Evolutionary conservation across 2,888 invertebrate species (phyloP).

Genomic region (Drosophila mettleri): DNA sequence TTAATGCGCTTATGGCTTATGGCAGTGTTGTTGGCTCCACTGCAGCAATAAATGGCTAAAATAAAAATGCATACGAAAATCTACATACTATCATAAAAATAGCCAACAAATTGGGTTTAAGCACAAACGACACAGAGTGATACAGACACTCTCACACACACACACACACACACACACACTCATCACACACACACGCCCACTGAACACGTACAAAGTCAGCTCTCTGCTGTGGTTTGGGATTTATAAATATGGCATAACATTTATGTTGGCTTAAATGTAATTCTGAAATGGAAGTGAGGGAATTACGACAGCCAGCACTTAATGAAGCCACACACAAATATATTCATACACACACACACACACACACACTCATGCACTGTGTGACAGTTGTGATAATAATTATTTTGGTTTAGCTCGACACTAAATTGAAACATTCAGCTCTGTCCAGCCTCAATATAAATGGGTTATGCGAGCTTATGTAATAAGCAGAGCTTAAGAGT

Average conservation of each 20-base stretch:
- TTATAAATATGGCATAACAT: slow-evolving; percentile 51
- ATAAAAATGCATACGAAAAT: slow-evolving; percentile 74
- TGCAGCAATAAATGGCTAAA: slow-evolving; percentile 62
- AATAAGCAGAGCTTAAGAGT: slow-evolving; percentile 6
- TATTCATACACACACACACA: not conserved
- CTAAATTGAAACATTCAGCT: slow-evolving; percentile 12
- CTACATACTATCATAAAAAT: slow-evolving; percentile 59
- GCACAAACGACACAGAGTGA: slow-evolving; percentile 52
- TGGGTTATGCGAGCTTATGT: slow-evolving; percentile 4
- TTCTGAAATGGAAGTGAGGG: slow-evolving; percentile 27
- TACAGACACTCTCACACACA: slow-evolving; percentile 12
- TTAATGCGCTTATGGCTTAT: slow-evolving; percentile 77
- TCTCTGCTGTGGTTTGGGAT: slow-evolving; percentile 39
- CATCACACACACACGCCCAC: slow-evolving; percentile 21
- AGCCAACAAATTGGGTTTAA: slow-evolving; percentile 75
- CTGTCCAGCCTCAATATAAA: slow-evolving; percentile 2
- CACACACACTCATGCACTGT: slow-evolving; percentile 16
- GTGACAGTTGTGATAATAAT: slow-evolving; percentile 47
- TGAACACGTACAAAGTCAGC: not conserved
- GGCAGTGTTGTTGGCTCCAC: slow-evolving; percentile 39
- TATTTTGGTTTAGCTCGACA: slow-evolving; percentile 17
- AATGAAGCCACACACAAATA: slow-evolving; percentile 36
- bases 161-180: not conserved
- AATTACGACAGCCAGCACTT: slow-evolving; percentile 20
- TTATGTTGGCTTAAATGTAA: slow-evolving; percentile 52